Percentiles rank a stretch among this genome's conserved stretches.
Conservation (phyloP, 2,113 vertebrate genomes). For the Tetrax tetrax region DNA sequence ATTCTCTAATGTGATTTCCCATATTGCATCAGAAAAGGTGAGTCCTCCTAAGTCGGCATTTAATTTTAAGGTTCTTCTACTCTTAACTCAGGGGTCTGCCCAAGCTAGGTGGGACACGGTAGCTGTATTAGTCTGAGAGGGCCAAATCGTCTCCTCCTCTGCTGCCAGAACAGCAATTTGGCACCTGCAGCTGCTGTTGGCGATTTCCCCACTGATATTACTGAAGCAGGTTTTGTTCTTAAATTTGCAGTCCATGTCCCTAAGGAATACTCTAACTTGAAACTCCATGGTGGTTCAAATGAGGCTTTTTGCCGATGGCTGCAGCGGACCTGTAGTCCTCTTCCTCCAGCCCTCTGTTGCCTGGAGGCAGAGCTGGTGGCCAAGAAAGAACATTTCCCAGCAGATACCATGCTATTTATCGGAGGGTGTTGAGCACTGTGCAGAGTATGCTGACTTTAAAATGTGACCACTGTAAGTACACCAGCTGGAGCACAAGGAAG, state of each 20-base stretch:
- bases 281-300: neutral
- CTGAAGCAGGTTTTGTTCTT: conserved; percentile 5
- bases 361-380: neutral
- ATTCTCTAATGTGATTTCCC: neutral
- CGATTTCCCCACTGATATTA: neutral
- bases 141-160: neutral
- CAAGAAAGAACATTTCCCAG: neutral
- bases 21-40: neutral
- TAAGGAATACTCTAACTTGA: neutral
- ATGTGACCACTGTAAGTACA: neutral
- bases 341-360: neutral
- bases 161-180: neutral
- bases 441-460: neutral
- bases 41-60: neutral
- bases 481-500: neutral
- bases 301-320: neutral
- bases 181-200: conserved; percentile 9
- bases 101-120: neutral
- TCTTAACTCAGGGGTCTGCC: neutral
- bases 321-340: neutral
- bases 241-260: neutral
- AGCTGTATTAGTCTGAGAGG: neutral
- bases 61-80: neutral
- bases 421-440: neutral
- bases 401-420: neutral